Evolutionary conservation across 2,797 vertebrate species (phyloP).

Genomic region (Macropus fuliginosus): DNA sequence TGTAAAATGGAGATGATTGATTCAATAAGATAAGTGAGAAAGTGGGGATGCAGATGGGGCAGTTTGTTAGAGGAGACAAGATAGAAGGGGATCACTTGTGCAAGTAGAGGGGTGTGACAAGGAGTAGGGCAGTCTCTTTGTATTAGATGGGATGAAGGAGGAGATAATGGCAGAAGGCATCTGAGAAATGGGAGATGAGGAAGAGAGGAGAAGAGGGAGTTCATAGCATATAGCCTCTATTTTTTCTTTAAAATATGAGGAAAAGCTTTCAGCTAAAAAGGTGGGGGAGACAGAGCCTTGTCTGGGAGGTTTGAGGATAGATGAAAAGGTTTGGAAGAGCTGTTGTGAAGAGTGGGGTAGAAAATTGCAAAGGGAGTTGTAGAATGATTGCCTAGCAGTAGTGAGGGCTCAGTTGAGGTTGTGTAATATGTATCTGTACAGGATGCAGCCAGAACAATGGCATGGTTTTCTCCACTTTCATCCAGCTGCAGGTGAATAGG

Average conservation of each 20-base stretch:
- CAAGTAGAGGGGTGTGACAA: neutral
- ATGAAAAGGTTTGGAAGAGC: neutral
- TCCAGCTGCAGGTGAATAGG: neutral
- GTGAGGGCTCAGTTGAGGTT: neutral
- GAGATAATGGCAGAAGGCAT: neutral
- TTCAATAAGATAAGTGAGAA: neutral
- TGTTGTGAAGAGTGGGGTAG: neutral
- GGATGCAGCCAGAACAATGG: neutral
- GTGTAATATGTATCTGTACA: neutral
- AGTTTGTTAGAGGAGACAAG: neutral
- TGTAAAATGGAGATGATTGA: neutral
- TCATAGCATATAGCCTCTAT: neutral
- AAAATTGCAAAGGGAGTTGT: neutral
- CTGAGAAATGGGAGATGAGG: neutral
- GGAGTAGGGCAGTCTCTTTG: neutral
- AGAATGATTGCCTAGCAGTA: neutral
- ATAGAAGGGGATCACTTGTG: neutral
- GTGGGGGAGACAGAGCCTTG: neutral
- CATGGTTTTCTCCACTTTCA: neutral
- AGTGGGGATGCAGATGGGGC: neutral
- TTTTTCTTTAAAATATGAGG: neutral
- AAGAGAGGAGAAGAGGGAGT: neutral
- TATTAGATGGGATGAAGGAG: neutral
- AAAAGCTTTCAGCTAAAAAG: no score
- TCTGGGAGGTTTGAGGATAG: neutral